Conservation (phyloP, 2,797 vertebrate genomes). For the Phrynocephalus forsythii region DNA sequence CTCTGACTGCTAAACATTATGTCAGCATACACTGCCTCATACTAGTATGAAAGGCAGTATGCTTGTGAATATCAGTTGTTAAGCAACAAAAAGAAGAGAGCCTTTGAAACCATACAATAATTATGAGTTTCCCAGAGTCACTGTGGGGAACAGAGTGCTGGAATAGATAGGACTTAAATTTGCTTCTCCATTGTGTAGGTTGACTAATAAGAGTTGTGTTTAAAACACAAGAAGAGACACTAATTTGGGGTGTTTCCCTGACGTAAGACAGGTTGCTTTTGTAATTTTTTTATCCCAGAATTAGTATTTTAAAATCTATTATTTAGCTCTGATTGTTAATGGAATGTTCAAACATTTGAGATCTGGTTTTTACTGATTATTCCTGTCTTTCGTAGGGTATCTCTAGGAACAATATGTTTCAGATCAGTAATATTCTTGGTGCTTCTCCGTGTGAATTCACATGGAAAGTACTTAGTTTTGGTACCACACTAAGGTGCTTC, state of each 20-base stretch:
- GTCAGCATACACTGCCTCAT: neutral
- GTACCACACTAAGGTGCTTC: too few species aligned
- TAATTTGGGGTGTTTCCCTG: neutral
- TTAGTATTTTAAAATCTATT: too few species aligned
- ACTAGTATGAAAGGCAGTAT: neutral
- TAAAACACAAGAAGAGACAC: neutral
- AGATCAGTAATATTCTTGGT: neutral
- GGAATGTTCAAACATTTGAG: neutral
- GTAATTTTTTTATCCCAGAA: neutral
- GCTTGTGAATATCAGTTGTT: too few species aligned
- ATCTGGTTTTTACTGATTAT: too few species aligned
- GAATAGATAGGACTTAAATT: neutral
- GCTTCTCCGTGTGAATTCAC: too few species aligned
- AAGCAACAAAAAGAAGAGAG: too few species aligned
- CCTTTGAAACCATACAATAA: too few species aligned
- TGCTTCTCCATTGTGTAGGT: neutral
- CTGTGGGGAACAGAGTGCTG: neutral
- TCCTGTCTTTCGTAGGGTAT: too few species aligned
- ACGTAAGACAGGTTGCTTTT: neutral
- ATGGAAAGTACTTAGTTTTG: too few species aligned
- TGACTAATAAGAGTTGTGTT: neutral
- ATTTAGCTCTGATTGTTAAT: neutral
- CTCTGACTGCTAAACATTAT: neutral
- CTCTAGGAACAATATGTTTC: neutral
- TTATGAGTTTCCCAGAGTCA: too few species aligned